Evolutionary conservation across 1,140 invertebrate genomes (phyloP).

Genomic region (Ceratosolen fusciceps): DNA sequence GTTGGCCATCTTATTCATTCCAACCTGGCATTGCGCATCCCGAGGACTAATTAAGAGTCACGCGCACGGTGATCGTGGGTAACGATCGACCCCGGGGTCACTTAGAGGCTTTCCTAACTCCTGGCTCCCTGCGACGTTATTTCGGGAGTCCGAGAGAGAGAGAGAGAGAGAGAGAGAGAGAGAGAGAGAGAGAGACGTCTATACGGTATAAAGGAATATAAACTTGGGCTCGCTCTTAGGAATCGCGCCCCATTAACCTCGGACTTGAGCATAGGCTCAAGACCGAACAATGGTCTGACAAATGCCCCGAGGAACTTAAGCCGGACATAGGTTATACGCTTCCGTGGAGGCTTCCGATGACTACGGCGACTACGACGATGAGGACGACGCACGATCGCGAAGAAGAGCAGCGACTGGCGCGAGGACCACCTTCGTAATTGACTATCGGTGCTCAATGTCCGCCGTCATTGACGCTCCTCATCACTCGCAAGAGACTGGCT

Average conservation of each 20-base stretch:
- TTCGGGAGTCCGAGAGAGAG: not conserved
- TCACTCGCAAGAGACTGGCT: no score
- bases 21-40: not conserved
- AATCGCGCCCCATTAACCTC: constrained; percentile 71
- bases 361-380: not conserved
- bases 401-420: constrained; percentile 37
- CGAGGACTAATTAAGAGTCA: constrained; percentile 38
- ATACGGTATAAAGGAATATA: constrained; percentile 30
- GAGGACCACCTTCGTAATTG: no score
- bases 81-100: not conserved
- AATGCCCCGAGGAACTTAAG: constrained; percentile 60
- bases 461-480: no score
- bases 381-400: constrained; percentile 6
- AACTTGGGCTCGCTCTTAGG: constrained; percentile 57
- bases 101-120: constrained; percentile 17
- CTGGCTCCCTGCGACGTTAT: constrained; percentile 5
- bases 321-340: constrained; percentile 49
- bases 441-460: no score
- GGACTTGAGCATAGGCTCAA: constrained; percentile 60
- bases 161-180: no score
- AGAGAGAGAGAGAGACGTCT: not conserved
- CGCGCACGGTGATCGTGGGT: not conserved
- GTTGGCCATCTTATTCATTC: constrained; percentile 1
- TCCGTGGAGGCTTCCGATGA: not conserved
- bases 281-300: constrained; percentile 69